Base-by-base conservation (phyloP, 2,888 invertebrate species). In the Penaeus monodon region DNA sequence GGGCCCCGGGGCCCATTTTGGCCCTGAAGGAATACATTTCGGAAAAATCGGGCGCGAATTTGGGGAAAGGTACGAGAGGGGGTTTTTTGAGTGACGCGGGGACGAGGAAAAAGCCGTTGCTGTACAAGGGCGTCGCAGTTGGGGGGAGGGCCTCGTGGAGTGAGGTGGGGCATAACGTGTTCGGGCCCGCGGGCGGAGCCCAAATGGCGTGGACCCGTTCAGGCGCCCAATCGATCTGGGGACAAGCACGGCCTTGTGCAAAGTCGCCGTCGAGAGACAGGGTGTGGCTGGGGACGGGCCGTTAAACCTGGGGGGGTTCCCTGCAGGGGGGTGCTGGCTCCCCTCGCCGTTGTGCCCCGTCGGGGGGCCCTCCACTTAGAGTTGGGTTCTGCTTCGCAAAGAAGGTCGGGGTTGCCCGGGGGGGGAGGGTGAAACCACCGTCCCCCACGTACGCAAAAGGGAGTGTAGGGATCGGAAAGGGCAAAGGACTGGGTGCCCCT, bases 141-240 rank as follows among this genome's bases (percentile, higher is more conserved):
- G 38, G 81, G 81, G 78, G 68, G 17, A 78, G 84, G 4, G 84
- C 78, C 73, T 84, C 83, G 44, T 87, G 83, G 38, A 74, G 73
- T 17, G 87, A 86, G 20, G 86, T 70, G 65, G n/a, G 87, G 88
- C 86, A 89, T 89, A 2, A 89, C 88, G 80, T 89, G 84, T 29
- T 89, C 89, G 7, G 89, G 89, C 10, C 88, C 89, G n/a, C n/a
- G n/a, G 1, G 89, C 89, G 12, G 88, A 88, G 74, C 88, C 89
- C 29, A 89, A 76, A 88, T 76, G 38, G 89, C 89, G 44, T 85
- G 84, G 38, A 85, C 89, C 64, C 88, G 81, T n/a, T 85, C 86
- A 20, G 89, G 89, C 64, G 70, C 88, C 89, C 89, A 89, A 89
- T 66, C 8, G 81, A 76, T 81, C 86, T 74, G 76, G 33, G 81